Evolutionary conservation across 2,797 vertebrate genomes (phyloP).

Genomic region (Pteropus rufus): DNA sequence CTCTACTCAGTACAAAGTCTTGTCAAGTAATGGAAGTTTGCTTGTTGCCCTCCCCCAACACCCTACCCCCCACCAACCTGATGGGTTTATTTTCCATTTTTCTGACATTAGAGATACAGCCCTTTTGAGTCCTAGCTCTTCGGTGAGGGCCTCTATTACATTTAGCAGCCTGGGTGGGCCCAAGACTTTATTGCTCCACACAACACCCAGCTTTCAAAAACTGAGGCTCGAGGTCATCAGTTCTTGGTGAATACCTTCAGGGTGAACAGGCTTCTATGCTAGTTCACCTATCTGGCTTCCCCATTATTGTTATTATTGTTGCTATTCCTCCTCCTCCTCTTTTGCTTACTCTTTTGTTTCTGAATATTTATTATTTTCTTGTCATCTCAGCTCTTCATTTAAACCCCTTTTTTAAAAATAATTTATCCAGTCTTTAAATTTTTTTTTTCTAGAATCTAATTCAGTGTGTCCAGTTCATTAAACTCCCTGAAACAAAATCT

Average conservation of each 20-base stretch:
- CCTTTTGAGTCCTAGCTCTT: neutral
- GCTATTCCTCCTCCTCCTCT: neutral
- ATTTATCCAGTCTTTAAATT: neutral
- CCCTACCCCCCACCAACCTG: neutral
- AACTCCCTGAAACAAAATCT: neutral
- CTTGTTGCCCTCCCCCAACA: neutral
- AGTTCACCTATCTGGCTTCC: neutral
- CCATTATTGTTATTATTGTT: neutral
- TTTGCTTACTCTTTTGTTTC: neutral
- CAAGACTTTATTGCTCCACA: neutral
- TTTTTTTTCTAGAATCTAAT: neutral
- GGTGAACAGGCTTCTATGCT: neutral
- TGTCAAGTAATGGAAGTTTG: neutral
- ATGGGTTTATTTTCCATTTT: neutral
- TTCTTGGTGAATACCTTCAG: neutral
- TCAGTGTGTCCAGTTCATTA: neutral
- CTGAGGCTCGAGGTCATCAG: neutral
- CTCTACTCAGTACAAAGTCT: neutral
- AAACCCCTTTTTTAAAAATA: neutral
- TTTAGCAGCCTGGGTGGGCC: neutral
- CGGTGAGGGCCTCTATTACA: neutral
- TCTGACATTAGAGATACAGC: neutral
- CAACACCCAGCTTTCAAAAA: neutral
- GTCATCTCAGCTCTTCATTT: neutral
- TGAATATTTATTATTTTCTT: neutral